Conservation (phyloP, 2,113 vertebrate genomes). For the Hepsetus odoe region DNA sequence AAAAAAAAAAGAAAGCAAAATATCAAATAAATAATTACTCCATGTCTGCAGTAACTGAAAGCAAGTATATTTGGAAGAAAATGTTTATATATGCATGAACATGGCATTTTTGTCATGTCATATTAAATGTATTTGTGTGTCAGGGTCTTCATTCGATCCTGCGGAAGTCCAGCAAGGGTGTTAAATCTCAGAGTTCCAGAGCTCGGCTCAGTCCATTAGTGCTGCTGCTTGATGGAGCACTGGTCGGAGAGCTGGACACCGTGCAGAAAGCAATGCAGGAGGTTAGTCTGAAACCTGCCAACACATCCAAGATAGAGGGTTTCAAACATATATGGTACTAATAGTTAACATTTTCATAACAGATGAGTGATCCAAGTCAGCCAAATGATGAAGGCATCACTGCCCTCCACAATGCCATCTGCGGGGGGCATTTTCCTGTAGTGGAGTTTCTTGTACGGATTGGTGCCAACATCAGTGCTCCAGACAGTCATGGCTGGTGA, state of each 20-base stretch:
- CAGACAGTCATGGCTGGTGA: slow-evolving; percentile 92
- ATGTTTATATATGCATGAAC: too few relatives aligned
- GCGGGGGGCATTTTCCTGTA: slow-evolving; percentile 83
- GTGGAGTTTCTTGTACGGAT: slow-evolving; percentile 86
- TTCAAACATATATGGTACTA: background rate
- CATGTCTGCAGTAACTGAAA: too few relatives aligned
- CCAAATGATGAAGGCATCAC: slow-evolving; percentile 93
- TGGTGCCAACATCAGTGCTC: slow-evolving; percentile 86
- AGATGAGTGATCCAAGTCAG: slow-evolving; percentile 90
- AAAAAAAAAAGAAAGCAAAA: too few relatives aligned
- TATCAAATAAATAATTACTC: too few relatives aligned
- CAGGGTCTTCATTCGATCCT: slow-evolving; percentile 84
- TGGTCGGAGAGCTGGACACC: slow-evolving; percentile 88
- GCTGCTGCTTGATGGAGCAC: slow-evolving; percentile 83
- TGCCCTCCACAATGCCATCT: slow-evolving; percentile 90
- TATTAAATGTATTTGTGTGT: background rate
- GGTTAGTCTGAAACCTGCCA: slow-evolving; percentile 67
- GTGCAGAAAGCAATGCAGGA: slow-evolving; percentile 84
- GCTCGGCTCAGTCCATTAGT: slow-evolving; percentile 86
- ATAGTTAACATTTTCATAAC: background rate
- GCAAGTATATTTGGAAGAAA: too few relatives aligned
- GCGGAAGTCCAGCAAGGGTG: slow-evolving; percentile 63
- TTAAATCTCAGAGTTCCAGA: slow-evolving; percentile 58
- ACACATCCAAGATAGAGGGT: background rate
- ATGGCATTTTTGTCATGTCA: too few relatives aligned